These are phyloP conservation scores for Andrena dorsata DNA, from an alignment of 2,888 invertebrate genomes.

Conservation along the genomic window DNA sequence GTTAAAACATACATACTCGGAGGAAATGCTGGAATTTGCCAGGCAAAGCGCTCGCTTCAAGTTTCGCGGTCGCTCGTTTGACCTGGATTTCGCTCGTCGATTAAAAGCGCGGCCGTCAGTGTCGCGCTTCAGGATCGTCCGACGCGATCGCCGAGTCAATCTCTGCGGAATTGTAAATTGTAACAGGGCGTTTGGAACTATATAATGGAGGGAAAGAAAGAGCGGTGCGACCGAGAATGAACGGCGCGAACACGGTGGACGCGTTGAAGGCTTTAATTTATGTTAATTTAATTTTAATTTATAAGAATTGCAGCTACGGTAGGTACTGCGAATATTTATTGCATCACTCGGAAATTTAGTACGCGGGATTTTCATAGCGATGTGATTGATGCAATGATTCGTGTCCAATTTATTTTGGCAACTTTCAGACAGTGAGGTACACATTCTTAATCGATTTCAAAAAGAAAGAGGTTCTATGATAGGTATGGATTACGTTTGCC, in stretches of 20 bases:
- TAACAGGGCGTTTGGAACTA: not conserved
- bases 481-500: no score
- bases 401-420: no score
- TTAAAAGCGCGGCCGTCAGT: not conserved
- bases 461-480: no score
- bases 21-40: constrained; percentile 11
- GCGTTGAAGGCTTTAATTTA: not conserved
- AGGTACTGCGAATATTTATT: no score
- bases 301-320: no score
- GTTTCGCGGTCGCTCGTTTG: constrained; percentile 4
- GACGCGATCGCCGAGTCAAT: not conserved
- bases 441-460: no score
- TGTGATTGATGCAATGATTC: no score
- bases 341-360: no score
- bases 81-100: constrained; percentile 8
- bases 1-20: constrained; percentile 18
- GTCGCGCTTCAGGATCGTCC: not conserved
- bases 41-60: constrained; percentile 2
- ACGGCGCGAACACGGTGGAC: not conserved
- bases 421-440: no score
- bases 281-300: no score
- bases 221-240: not conserved
- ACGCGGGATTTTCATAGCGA: no score
- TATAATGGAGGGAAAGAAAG: not conserved
- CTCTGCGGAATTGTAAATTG: constrained; percentile 1